phyloP scores from a whole-genome alignment of 2,113 vertebrate species.

The Calyptomena viridis region DNA sequence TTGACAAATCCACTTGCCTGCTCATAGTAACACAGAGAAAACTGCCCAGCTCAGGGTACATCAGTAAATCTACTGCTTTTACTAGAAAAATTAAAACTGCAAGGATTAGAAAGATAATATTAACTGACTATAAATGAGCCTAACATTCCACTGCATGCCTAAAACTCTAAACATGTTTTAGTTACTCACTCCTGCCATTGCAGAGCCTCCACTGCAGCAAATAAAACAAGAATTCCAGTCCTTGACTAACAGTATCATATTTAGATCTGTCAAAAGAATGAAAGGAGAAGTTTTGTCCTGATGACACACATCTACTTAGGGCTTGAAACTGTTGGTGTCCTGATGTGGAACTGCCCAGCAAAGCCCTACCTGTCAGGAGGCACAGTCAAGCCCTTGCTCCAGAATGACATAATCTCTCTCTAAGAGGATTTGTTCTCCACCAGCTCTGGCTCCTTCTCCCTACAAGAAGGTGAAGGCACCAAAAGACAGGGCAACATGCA shows the following conservation, averaged over 20 bases:
- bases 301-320: rapidly evolving
- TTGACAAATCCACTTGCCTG: not conserved
- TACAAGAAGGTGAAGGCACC: not conserved
- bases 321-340: not conserved
- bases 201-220: not conserved
- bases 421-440: not conserved
- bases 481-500: not conserved
- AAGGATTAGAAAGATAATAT: not conserved
- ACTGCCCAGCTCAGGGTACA: not conserved
- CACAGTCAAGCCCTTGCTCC: not conserved
- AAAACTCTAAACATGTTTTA: not conserved
- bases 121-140: not conserved
- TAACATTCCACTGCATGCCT: not conserved
- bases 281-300: not conserved
- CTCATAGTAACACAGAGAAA: not conserved
- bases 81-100: not conserved
- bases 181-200: not conserved
- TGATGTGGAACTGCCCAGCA: not conserved
- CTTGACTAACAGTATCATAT: not conserved
- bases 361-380: not conserved
- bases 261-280: not conserved
- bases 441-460: rapidly evolving
- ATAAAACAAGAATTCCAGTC: not conserved
- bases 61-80: not conserved
- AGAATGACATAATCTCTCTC: not conserved